Base-by-base conservation (phyloP, 2,113 vertebrate species). In the Catharus bicknelli region DNA sequence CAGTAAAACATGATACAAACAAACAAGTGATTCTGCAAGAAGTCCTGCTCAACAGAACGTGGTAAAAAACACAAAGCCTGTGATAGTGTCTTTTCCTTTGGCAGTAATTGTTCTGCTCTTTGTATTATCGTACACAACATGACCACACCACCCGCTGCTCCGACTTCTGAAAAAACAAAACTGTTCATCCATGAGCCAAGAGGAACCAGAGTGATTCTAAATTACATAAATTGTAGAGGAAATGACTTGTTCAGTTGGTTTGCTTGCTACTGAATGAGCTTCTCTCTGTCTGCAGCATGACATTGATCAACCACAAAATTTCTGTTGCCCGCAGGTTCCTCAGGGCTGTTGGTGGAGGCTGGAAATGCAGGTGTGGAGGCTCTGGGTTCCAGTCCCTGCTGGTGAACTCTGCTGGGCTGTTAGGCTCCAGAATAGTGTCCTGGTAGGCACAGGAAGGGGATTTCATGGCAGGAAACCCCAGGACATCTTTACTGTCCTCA, bases 101-200 rank as follows among this genome's bases (percentile, higher is more conserved):
- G 85, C 89, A 89, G 93, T 13, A 91, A 55, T 94, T 94, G 84
- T 95, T 96, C 81, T 87, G 59, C 90, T 91, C 75, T 91, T 83
- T 86, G 89, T 89, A 76, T 94, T 94, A 90, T 94, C 91, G 92
- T 94, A 61, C 94, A 90, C 90, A 92, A 96, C 84, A 55, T 15
- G 64, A 91, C 87, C 82, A n/a, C 89, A 87, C 91, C 94, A 87
- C 95, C 96, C 63, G 4, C 94, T 92, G 89, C 89, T 93, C 48
- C 51, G 67, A 51, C 86, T 92, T 83, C 66, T 87, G 81, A 69
- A 85, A 77, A 75, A 92, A 85, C 90, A 92, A 75, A 83, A 58
- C 86, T 76, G 45, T 47, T 92, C 91, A 55, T 80, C 86, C 67
- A 13, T 58, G 86, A 87, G 93, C 87, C 89, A 93, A 73, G 87